Percentiles rank a stretch among this genome's conserved stretches.
Evolutionary conservation across 2,888 invertebrate genomes (phyloP).

Genomic region (Stegana nigrithorax): DNA sequence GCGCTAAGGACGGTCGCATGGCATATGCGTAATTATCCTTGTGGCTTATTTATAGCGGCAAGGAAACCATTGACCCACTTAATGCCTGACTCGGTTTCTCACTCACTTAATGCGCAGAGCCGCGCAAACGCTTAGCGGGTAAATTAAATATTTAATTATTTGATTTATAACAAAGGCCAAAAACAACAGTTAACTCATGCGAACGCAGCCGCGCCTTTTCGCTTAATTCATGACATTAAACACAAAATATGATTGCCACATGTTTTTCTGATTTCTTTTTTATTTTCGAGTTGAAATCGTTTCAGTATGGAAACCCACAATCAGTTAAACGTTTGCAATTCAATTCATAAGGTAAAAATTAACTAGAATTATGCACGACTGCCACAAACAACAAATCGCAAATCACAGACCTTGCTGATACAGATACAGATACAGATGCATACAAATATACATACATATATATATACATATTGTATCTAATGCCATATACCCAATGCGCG

Average conservation of each 20-base stretch:
- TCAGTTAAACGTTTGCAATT: constrained; percentile 63
- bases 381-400: constrained; percentile 11
- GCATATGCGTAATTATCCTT: background rate
- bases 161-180: constrained; percentile 14
- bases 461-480: constrained; percentile 36
- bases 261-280: constrained; percentile 8
- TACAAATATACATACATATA: background rate
- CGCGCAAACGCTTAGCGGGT: too few species aligned
- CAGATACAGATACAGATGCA: too few species aligned
- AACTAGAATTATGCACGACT: constrained; percentile 54
- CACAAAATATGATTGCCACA: constrained; percentile 50
- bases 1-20: too few species aligned
- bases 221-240: constrained; percentile 32
- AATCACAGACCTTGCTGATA: too few species aligned
- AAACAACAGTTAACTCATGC: constrained; percentile 31
- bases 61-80: background rate
- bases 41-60: background rate
- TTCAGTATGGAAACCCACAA: too few species aligned
- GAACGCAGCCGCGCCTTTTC: background rate
- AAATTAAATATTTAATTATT: constrained; percentile 15
- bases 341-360: constrained; percentile 44
- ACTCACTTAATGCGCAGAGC: too few species aligned
- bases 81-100: too few species aligned
- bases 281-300: too few species aligned
- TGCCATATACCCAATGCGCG: constrained; percentile 42